These are phyloP conservation scores for Eurystomus glaucurus DNA, from an alignment of 2,797 vertebrate species.

Conservation along the genomic window DNA sequence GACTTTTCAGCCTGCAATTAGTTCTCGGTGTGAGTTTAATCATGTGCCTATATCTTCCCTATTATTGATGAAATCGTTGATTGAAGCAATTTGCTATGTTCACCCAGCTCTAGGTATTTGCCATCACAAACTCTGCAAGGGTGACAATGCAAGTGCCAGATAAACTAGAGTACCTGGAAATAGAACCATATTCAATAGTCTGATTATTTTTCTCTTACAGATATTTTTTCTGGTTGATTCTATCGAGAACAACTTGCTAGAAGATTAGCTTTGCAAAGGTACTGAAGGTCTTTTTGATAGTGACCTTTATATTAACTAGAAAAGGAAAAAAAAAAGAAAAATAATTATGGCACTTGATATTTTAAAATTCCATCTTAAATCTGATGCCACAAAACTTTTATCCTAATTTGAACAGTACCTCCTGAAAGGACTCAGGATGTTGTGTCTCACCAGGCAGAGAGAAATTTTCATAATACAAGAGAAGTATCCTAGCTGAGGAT, in stretches of 20 bases:
- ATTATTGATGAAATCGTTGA: neutral
- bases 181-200: neutral
- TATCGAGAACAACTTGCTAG: neutral
- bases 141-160: neutral
- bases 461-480: neutral
- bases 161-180: neutral
- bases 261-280: neutral
- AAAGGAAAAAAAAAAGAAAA: neutral
- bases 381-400: neutral
- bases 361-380: neutral
- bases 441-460: neutral
- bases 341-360: accelerated
- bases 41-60: neutral
- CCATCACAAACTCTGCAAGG: neutral
- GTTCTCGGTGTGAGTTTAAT: neutral
- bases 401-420: neutral
- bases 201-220: neutral
- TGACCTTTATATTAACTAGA: neutral
- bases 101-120: neutral
- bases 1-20: neutral
- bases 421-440: neutral
- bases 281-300: neutral
- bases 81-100: neutral
- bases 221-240: neutral
- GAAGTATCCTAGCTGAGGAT: accelerated